These are phyloP conservation scores for Cebus imitator DNA, from an alignment of 2,113 vertebrate species.

Conservation along the genomic window DNA sequence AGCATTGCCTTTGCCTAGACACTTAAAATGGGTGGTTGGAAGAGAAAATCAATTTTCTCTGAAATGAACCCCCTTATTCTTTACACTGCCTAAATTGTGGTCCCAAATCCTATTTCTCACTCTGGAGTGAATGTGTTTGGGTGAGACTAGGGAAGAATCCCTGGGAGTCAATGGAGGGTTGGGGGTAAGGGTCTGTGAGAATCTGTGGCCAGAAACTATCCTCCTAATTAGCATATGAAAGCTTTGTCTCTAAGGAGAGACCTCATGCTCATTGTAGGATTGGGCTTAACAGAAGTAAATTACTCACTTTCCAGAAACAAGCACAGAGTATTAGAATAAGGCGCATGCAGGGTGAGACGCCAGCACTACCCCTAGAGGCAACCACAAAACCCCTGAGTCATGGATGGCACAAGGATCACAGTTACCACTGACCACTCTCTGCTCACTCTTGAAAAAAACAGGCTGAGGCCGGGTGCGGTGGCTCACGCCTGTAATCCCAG, in stretches of 20 bases:
- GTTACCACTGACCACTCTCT: background rate
- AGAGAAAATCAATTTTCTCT: background rate
- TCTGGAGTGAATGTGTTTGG: background rate
- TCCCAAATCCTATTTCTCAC: background rate
- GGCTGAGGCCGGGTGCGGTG: no score
- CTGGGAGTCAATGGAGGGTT: background rate
- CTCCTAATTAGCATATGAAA: background rate
- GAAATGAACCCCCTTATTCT: background rate
- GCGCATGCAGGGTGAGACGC: background rate
- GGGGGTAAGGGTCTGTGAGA: background rate
- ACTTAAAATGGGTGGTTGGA: background rate
- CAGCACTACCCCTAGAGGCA: background rate
- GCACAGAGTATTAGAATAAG: background rate
- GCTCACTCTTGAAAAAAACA: background rate
- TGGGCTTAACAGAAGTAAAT: background rate
- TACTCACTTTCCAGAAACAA: background rate
- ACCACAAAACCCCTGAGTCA: background rate
- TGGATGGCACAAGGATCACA: background rate
- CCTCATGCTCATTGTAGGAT: background rate
- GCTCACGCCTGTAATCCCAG: background rate
- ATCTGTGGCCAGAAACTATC: background rate
- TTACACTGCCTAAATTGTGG: background rate
- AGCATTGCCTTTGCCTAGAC: slow-evolving; percentile 56
- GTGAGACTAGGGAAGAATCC: background rate
- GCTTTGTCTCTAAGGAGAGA: background rate